Conservation (phyloP, 2,888 invertebrate genomes). For the Venusia cambrica region DNA sequence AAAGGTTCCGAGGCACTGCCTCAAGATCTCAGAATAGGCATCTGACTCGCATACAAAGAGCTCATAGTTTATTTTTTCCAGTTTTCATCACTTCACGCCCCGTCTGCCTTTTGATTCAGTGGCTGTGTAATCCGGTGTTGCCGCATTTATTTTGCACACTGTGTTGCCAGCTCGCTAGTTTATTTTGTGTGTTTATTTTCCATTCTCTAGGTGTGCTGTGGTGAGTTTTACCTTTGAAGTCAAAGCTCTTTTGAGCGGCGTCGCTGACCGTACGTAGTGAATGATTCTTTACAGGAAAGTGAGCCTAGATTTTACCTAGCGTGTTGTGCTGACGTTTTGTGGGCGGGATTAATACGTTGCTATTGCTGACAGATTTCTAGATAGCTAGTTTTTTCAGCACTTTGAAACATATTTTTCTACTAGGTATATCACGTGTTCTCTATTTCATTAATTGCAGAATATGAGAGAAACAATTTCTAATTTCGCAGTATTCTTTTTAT, state of each 20-base stretch:
- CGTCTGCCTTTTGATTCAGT: slow-evolving; percentile 77
- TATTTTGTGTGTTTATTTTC: too few relatives aligned
- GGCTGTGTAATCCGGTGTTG: slow-evolving; percentile 76
- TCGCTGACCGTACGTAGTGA: slow-evolving; percentile 68
- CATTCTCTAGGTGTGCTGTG: slow-evolving; percentile 16
- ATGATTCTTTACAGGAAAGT: slow-evolving; percentile 66
- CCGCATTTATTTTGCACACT: slow-evolving; percentile 78
- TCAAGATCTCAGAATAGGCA: slow-evolving; percentile 68
- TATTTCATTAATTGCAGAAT: too few relatives aligned
- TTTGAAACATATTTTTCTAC: too few relatives aligned
- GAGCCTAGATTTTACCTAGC: slow-evolving; percentile 39
- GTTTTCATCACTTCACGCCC: slow-evolving; percentile 77
- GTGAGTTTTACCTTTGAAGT: slow-evolving; percentile 76
- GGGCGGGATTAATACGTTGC: slow-evolving; percentile 6
- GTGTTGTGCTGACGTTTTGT: slow-evolving; percentile 11
- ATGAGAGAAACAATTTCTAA: too few relatives aligned
- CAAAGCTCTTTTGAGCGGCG: slow-evolving; percentile 72
- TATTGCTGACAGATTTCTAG: too few relatives aligned
- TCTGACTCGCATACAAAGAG: slow-evolving; percentile 45
- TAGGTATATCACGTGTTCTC: too few relatives aligned
- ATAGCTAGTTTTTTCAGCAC: slow-evolving; percentile 1
- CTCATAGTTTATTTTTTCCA: slow-evolving; percentile 70
- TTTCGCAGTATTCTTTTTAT: too few relatives aligned
- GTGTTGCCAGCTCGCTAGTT: slow-evolving; percentile 58
- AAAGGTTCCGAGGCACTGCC: slow-evolving; percentile 11